phyloP scores from a whole-genome alignment of 2,797 vertebrate species.

The Chromis chromis region DNA sequence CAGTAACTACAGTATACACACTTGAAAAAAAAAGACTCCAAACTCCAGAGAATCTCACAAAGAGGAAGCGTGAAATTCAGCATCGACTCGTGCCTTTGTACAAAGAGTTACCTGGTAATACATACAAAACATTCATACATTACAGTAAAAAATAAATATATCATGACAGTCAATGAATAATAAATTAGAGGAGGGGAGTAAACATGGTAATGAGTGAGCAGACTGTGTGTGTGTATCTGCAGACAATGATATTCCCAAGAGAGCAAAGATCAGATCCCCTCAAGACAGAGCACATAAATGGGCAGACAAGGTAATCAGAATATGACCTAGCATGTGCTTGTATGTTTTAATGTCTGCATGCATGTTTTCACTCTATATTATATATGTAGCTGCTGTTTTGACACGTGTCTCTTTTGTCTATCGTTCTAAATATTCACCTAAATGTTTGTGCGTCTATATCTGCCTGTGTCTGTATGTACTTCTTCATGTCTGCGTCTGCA shows the following conservation, averaged over 20 bases:
- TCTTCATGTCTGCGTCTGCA: conserved; percentile 36
- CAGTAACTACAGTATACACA: conserved; percentile 50
- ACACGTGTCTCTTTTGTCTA: conserved; percentile 52
- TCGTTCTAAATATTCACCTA: conserved; percentile 55
- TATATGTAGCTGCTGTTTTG: conserved; percentile 47
- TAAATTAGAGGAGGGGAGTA: conserved; percentile 45
- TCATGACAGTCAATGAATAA: conserved; percentile 69
- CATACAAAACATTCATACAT: conserved; percentile 90
- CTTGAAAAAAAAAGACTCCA: conserved; percentile 3
- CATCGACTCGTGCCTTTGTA: conserved; percentile 92
- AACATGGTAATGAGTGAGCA: conserved; percentile 72
- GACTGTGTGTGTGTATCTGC: conserved; percentile 45
- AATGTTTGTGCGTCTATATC: conserved; percentile 45
- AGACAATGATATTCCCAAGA: conserved; percentile 39
- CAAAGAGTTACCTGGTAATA: conserved; percentile 85
- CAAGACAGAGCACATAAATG: conserved; percentile 40
- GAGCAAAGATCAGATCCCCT: conserved; percentile 37
- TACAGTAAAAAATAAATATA: conserved; percentile 76
- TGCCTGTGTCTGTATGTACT: conserved; percentile 24
- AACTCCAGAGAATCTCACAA: conserved; percentile 42
- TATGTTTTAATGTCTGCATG: conserved; percentile 73
- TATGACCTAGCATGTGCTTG: conserved; percentile 49
- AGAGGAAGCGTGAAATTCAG: conserved; percentile 81
- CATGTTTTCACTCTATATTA: conserved; percentile 65
- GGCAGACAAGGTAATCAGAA: conserved; percentile 47